Evolutionary conservation across 2,113 vertebrate genomes (phyloP).

Genomic region (Petromus typicus): DNA sequence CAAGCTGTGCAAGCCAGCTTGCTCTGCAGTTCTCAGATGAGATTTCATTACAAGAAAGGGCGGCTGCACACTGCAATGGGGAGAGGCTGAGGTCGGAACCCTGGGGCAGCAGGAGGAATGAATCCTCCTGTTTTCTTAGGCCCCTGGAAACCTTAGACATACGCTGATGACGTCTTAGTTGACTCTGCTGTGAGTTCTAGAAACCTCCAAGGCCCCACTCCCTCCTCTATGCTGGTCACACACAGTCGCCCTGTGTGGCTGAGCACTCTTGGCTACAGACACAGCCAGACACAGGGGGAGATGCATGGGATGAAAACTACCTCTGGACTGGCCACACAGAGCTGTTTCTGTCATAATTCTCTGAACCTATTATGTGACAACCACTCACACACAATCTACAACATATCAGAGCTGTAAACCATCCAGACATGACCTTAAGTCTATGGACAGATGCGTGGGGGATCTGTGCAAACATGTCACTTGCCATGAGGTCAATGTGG

Average conservation of each 20-base stretch:
- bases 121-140: too few species aligned
- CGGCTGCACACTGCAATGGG: neutral
- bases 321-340: too few species aligned
- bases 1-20: accelerated
- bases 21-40: neutral
- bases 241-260: neutral
- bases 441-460: neutral
- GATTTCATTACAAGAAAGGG: neutral
- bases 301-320: too few species aligned
- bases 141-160: neutral
- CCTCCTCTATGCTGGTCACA: too few species aligned
- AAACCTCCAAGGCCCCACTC: too few species aligned
- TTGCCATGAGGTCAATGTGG: accelerated
- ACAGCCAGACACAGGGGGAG: neutral
- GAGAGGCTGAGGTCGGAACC: neutral
- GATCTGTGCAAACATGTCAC: neutral
- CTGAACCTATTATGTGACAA: neutral
- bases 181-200: too few species aligned
- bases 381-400: neutral
- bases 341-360: neutral
- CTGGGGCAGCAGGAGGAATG: neutral
- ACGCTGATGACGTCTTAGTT: accelerated
- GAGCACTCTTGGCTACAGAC: too few species aligned
- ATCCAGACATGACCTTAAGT: neutral
- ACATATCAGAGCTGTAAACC: neutral